phyloP scores from a whole-genome alignment of 1,140 invertebrate genomes.

The Polypedilum pembai region DNA sequence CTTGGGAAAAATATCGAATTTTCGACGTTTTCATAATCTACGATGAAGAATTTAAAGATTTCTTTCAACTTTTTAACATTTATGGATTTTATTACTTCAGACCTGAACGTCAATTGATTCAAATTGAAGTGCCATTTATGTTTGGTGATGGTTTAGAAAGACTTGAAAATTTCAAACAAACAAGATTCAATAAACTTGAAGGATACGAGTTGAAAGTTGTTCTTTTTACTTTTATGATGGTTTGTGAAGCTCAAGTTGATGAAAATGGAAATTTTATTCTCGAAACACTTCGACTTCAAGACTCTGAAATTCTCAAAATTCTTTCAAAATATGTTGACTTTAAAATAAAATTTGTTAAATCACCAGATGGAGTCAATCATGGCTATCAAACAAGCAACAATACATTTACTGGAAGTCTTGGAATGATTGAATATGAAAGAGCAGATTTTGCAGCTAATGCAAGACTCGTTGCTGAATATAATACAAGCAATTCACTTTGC shows the following conservation, averaged over 20 bases:
- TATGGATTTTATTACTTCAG: not conserved
- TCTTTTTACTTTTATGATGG: not conserved
- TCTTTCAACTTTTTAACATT: not conserved
- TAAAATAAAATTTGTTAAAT: not conserved
- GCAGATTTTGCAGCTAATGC: not conserved
- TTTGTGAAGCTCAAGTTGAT: not conserved
- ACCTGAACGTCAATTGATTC: not conserved
- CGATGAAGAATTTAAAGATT: not conserved
- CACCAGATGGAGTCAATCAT: not conserved
- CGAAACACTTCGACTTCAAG: not conserved
- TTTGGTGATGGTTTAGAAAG: not conserved
- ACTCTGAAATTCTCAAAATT: not conserved
- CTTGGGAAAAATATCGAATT: not conserved
- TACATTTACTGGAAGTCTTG: not conserved
- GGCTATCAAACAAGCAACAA: not conserved
- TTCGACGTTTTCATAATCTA: not conserved
- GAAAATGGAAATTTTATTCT: not conserved
- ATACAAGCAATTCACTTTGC: not conserved
- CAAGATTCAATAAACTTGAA: not conserved
- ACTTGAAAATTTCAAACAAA: not conserved
- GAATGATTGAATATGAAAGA: not conserved
- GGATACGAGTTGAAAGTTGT: not conserved
- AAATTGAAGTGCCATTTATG: not conserved
- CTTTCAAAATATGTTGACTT: not conserved
- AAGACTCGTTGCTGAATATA: slow-evolving; percentile 9